Conservation (phyloP, 2,797 vertebrate genomes). For the Channa striata region DNA sequence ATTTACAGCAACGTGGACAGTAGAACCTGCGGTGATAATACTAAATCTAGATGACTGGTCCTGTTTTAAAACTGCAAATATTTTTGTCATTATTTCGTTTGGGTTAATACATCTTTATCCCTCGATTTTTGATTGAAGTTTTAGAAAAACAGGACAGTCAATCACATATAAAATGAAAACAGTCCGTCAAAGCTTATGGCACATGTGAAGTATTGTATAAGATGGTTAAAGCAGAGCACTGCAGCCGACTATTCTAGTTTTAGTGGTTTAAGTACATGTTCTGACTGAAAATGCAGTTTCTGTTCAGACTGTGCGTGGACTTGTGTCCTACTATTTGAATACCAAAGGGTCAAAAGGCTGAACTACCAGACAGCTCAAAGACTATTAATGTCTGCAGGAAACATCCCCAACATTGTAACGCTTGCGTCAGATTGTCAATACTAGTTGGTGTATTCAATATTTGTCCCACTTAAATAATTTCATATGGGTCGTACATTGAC, state of each 20-base stretch:
- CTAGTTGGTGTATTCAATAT: conserved; percentile 21
- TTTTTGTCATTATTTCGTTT: no score
- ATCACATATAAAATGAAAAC: no score
- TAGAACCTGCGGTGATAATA: no score
- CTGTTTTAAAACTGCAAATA: no score
- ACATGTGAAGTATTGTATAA: neutral
- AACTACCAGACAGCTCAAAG: conserved; percentile 16
- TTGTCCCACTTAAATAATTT: conserved; percentile 16
- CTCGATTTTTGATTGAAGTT: no score
- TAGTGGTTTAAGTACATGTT: neutral
- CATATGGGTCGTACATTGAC: conserved; percentile 45
- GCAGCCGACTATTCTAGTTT: neutral
- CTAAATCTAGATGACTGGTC: no score
- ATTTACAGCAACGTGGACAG: no score
- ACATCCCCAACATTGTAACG: neutral
- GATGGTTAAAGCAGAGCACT: no score
- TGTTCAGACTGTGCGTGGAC: conserved; percentile 24
- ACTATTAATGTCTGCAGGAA: conserved; percentile 34
- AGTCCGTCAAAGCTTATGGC: no score
- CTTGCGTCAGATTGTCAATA: conserved; percentile 14
- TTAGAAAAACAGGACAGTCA: no score
- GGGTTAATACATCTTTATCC: no score
- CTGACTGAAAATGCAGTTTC: conserved; percentile 22
- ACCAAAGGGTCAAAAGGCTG: conserved; percentile 50
- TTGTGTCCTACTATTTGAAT: conserved; percentile 32